A percentile compares a stretch with the other conserved stretches of the same genome.
These are phyloP conservation scores for Hydrotaea cyrtoneurina DNA, from an alignment of 2,888 invertebrate genomes.

Conservation along the genomic window DNA sequence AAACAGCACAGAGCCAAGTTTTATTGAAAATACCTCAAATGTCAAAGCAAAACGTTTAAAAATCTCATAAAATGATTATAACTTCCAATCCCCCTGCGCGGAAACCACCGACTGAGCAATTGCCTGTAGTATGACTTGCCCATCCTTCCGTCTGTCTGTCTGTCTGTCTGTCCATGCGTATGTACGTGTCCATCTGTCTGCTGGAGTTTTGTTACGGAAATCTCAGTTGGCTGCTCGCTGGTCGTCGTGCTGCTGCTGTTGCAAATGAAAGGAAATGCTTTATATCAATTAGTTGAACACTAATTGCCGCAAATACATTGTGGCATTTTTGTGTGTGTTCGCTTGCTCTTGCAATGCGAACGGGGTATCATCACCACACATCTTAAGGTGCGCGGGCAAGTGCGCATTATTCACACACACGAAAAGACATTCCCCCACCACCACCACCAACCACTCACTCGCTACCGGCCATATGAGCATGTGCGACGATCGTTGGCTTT, in stretches of 20 bases:
- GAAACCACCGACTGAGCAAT: background rate
- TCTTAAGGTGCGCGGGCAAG: slow-evolving; percentile 15
- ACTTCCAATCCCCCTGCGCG: slow-evolving; percentile 21
- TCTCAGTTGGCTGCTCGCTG: slow-evolving; percentile 39
- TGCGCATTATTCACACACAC: slow-evolving; percentile 33
- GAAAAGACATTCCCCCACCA: slow-evolving; percentile 27
- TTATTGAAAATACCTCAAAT: slow-evolving; percentile 61
- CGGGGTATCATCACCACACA: background rate
- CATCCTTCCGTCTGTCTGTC: slow-evolving; percentile 30
- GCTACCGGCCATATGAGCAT: no score
- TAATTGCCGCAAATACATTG: slow-evolving; percentile 81
- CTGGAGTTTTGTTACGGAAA: slow-evolving; percentile 53
- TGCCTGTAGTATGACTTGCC: background rate
- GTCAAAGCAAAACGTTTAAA: slow-evolving; percentile 67
- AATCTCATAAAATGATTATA: slow-evolving; percentile 66
- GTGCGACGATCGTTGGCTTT: slow-evolving; percentile 18
- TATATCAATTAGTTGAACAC: slow-evolving; percentile 81
- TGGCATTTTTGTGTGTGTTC: slow-evolving; percentile 75
- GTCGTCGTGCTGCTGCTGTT: background rate
- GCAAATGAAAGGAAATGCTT: slow-evolving; percentile 80
- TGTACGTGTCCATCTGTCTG: slow-evolving; percentile 29
- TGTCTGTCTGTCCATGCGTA: slow-evolving; percentile 10
- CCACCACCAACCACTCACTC: slow-evolving; percentile 53
- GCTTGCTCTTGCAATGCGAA: background rate
- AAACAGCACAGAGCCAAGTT: slow-evolving; percentile 27